A percentile compares a stretch with the other conserved stretches of the same genome.
Conservation (phyloP, 2,113 vertebrate genomes). For the Sphyrna mokarran region DNA sequence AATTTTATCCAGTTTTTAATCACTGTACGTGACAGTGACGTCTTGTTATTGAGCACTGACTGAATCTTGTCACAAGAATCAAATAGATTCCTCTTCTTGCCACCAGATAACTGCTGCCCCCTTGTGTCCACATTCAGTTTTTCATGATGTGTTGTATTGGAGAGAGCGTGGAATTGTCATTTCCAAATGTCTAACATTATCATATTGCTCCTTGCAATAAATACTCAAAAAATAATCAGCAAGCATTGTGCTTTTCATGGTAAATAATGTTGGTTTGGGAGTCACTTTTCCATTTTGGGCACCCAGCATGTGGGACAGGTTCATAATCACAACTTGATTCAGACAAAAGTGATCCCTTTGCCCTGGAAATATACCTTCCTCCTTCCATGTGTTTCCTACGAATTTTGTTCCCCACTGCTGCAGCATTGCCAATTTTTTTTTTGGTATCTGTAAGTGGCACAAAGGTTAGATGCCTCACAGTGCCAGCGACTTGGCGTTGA, state of each 20-base stretch:
- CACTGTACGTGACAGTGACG: background rate
- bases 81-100: background rate
- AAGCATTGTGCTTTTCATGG: background rate
- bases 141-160: background rate
- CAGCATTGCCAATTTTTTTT: background rate
- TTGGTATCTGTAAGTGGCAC: background rate
- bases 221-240: background rate
- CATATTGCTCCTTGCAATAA: background rate
- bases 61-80: background rate
- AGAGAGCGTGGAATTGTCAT: background rate
- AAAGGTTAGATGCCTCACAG: no score
- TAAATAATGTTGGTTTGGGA: background rate
- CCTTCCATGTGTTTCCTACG: background rate
- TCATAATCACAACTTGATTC: background rate
- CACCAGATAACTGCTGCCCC: background rate
- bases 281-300: background rate
- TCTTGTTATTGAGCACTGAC: background rate
- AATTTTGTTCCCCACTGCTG: background rate
- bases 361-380: background rate
- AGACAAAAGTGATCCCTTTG: background rate
- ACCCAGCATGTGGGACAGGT: background rate
- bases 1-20: background rate
- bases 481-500: no score
- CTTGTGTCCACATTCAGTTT: background rate
- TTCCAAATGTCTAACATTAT: background rate